Percentiles rank a stretch among this genome's conserved stretches.
phyloP scores from a whole-genome alignment of 2,797 vertebrate species.

The Sphenodon punctatus region DNA sequence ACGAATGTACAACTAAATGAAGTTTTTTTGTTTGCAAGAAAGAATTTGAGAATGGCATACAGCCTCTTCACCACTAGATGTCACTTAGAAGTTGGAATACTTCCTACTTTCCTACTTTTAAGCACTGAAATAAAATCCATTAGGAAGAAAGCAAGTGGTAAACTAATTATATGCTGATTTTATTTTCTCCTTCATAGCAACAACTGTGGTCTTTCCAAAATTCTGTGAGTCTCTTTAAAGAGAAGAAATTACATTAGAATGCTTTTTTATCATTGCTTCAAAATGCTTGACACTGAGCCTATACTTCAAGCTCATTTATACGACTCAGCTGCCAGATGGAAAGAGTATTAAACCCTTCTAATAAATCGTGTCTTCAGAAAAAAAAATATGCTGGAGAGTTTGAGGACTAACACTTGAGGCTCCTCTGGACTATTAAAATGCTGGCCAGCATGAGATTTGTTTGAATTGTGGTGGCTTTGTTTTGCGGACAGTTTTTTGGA shows the following conservation, averaged over 20 bases:
- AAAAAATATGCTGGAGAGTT: neutral
- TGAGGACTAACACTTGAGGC: neutral
- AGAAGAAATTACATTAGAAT: neutral
- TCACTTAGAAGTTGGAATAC: conserved; percentile 56
- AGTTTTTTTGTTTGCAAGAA: neutral
- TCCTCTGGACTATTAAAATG: neutral
- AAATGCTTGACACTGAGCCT: neutral
- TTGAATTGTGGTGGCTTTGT: neutral
- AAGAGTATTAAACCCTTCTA: neutral
- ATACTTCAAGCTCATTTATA: neutral
- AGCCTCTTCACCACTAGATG: conserved; percentile 71
- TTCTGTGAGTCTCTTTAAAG: neutral
- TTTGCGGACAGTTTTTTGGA: neutral
- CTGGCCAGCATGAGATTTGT: neutral
- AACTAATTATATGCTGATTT: neutral
- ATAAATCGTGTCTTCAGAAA: neutral
- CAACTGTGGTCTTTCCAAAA: neutral
- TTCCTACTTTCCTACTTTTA: conserved; percentile 11
- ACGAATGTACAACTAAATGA: neutral
- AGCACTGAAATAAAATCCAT: neutral
- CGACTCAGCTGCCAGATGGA: neutral
- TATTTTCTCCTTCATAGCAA: neutral
- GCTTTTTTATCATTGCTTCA: neutral
- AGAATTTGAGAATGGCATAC: neutral
- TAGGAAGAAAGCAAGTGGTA: neutral